phyloP scores from a whole-genome alignment of 1,140 invertebrate genomes.

The Scaptomyza montana region DNA sequence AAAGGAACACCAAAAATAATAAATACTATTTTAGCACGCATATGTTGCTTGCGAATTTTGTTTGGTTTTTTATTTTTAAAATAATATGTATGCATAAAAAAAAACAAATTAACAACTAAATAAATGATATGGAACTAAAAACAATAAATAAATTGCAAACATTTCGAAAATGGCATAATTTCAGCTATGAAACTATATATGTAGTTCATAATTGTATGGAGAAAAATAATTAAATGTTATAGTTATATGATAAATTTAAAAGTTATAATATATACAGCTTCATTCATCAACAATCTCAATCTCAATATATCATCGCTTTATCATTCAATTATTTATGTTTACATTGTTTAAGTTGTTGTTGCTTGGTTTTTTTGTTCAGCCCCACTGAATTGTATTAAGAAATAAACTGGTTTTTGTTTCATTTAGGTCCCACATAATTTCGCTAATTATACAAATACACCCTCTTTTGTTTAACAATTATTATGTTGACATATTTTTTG shows the following conservation, averaged over 20 bases:
- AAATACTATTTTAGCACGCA: conserved; percentile 48
- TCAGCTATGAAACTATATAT: conserved; percentile 64
- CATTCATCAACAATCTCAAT: conserved; percentile 76
- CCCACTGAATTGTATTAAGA: background rate
- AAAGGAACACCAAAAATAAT: conserved; percentile 28
- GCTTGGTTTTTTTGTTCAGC: conserved; percentile 17
- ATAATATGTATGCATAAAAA: conserved; percentile 65
- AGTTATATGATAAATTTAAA: conserved; percentile 76
- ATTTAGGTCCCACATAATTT: conserved; percentile 76
- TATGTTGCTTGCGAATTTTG: conserved; percentile 39
- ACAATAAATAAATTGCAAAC: conserved; percentile 67
- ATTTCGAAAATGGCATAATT: conserved; percentile 64
- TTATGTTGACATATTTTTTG: conserved; percentile 49
- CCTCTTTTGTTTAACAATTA: conserved; percentile 50
- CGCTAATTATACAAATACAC: conserved; percentile 75
- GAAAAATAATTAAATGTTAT: conserved; percentile 71
- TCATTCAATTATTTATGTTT: conserved; percentile 13
- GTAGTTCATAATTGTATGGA: conserved; percentile 56
- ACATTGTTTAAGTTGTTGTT: conserved; percentile 18
- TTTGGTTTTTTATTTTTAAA: conserved; percentile 62
- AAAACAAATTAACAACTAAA: conserved; percentile 74
- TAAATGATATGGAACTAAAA: conserved; percentile 68
- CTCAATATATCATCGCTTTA: conserved; percentile 30
- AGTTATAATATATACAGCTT: conserved; percentile 78
- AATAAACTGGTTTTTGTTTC: conserved; percentile 27